These are phyloP conservation scores for Axis porcinus DNA, from an alignment of 2,113 vertebrate genomes.

Conservation along the genomic window DNA sequence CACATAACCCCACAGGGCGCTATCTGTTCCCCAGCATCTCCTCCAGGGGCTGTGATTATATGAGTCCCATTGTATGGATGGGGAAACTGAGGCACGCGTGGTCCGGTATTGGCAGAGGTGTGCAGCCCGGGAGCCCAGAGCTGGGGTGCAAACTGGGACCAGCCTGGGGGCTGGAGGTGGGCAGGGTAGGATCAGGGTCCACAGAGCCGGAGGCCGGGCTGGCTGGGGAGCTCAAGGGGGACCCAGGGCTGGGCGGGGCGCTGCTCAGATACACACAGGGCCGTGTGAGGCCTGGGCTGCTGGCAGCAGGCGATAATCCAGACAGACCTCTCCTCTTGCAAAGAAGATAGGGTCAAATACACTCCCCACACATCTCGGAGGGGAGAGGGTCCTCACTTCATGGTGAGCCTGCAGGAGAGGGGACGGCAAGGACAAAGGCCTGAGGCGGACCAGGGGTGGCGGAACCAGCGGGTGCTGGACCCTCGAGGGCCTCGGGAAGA, in stretches of 20 bases:
- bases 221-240: neutral
- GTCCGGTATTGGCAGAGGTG: accelerated
- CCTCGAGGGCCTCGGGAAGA: too few relatives aligned
- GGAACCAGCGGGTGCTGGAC: neutral
- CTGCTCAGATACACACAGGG: neutral
- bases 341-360: accelerated
- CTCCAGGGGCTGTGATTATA: accelerated
- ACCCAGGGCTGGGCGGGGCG: neutral
- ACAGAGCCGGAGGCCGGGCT: neutral
- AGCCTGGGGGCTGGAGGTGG: neutral
- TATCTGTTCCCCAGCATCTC: neutral
- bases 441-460: accelerated
- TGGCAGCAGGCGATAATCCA: accelerated
- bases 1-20: accelerated
- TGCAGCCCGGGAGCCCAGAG: too few relatives aligned
- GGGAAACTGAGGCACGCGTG: neutral
- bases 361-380: accelerated
- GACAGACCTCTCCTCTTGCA: neutral
- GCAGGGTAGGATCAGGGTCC: neutral
- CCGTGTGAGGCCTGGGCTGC: neutral
- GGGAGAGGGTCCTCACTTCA: too few relatives aligned
- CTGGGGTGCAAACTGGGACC: neutral
- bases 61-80: accelerated
- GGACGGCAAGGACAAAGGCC: neutral
- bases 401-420: neutral